Base-by-base conservation (phyloP, 2,113 vertebrate genomes). In the Ptilorrhoa leucosticta region DNA sequence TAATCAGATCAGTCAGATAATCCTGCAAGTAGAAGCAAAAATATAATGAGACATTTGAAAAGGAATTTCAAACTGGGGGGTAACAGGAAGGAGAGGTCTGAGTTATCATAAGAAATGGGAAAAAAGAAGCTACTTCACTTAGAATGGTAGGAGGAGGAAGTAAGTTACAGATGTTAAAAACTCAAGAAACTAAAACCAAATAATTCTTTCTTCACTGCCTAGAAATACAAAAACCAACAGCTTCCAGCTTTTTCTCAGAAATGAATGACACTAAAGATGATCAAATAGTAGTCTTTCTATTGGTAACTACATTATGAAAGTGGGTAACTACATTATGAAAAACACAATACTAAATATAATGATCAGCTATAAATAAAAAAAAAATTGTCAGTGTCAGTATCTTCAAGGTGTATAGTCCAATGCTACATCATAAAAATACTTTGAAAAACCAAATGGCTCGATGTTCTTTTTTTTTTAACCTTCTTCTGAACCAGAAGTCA, bases 1-100 rank as follows among this genome's bases (percentile, higher is more conserved):
- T 99, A 95, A 99, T 99, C 96, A 99, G 96, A 96, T 99, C 99
- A 1, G 99, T 99, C 94, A 99, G 98, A 98, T 99, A 99, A 95
- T 99, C 99, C 99, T 99, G 98, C 23, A 85, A 88, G 72, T 6
- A 91, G 81, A 96, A 94, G 87, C 50, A 79, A 87, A 92, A 89
- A 51, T 58, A 73, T 64, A 93, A 85, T 87, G 82, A 96, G 83
- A 94, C 48, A 89, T 14, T 76, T 73, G 26, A 94, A 93, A 84
- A 91, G 56, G 40, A 75, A 79, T 60, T 76, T 42, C 75, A 40
- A n/a, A n/a, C 2, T 63, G 12, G 8, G 22, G n/a, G 22, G 10
- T 9, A 28, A 58, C 16, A 26, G 48, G 28, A 85, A 78, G 20
- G 45, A 58, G 37, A 58, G 35, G 31, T 72, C 50, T 85, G 42